Base-by-base conservation (phyloP, 2,888 invertebrate genomes). In the Trimorus sp. region DNA sequence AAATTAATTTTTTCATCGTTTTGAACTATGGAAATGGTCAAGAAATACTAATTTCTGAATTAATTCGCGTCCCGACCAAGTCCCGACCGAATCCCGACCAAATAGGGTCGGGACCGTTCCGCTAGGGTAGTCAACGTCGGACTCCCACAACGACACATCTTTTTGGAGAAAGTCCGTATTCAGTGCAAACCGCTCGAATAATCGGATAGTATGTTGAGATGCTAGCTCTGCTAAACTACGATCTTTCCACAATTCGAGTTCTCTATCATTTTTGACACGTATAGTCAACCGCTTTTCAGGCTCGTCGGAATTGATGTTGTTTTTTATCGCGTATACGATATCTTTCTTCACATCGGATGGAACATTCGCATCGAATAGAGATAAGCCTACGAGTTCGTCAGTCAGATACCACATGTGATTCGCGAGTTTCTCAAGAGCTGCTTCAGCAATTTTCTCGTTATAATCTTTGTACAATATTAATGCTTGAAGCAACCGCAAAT, bases 361-460 rank as follows among this genome's bases (percentile, higher is more conserved):
- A 4, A 71, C 60, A 51, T 58, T 59, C 6, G 38, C 51, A 14
- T 59, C 38, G 37, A 71, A 71, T 38, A 60, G 45, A 4, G 69
- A 16, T 14, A 69, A n/a, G 1, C 69, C 54, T 3, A 69, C 26
- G 9, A 51, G 60, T 51, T 71, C 70, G 14, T 45, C 38, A 7
- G 51, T 49, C 16, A 71, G 51, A 38, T 71, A 71, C 70, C 70
- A 71, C 1, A 71, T n/a, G 15, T 71, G 70, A 51, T 71, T 60
- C 12, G 70, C 45, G 12, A 71, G 36, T 71, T 71, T 71, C 14
- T 58, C 51, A 36, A 71, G 16, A 38, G 60, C 60, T 14, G n/a
- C 14, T 6, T 11, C 12, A 49, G 70, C 45, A 37, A 51, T 71
- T 1, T 59, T 38, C 16, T 5, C 37, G 14, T 60, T 59, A 49